Evolutionary conservation across 2,797 vertebrate genomes (phyloP).

Genomic region (Danio choprae): DNA sequence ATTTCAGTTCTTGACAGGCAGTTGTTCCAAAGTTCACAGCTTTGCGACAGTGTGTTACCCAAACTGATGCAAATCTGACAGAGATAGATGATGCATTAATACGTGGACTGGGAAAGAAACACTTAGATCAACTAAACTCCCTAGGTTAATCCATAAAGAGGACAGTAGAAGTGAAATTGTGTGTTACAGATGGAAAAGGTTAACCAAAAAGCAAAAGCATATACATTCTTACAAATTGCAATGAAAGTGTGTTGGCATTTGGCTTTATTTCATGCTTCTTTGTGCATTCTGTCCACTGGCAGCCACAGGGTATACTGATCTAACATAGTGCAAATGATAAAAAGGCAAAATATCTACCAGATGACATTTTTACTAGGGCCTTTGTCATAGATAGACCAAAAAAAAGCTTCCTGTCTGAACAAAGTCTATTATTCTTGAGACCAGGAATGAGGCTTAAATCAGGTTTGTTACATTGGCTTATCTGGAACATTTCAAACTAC

Average conservation of each 20-base stretch:
- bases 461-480: conserved; percentile 19
- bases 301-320: not conserved
- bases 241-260: not conserved
- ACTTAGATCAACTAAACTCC: too few relatives aligned
- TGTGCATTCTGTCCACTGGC: not conserved
- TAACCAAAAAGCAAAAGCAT: not conserved
- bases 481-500: conserved; percentile 40
- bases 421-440: not conserved
- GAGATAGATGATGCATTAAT: too few relatives aligned
- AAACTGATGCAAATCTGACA: too few relatives aligned
- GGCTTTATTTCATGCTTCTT: not conserved
- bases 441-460: conserved; percentile 27
- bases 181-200: too few relatives aligned
- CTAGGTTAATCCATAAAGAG: too few relatives aligned
- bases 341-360: not conserved
- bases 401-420: not conserved
- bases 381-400: not conserved
- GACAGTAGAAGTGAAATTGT: too few relatives aligned
- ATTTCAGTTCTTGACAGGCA: too few relatives aligned
- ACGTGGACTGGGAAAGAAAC: too few relatives aligned
- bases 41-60: too few relatives aligned
- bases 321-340: not conserved
- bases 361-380: not conserved
- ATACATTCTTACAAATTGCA: not conserved
- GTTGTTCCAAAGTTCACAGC: too few relatives aligned